A percentile compares a stretch with the other conserved stretches of the same genome.
Evolutionary conservation across 2,797 vertebrate genomes (phyloP).

Genomic region (Peromyscus attwateri): DNA sequence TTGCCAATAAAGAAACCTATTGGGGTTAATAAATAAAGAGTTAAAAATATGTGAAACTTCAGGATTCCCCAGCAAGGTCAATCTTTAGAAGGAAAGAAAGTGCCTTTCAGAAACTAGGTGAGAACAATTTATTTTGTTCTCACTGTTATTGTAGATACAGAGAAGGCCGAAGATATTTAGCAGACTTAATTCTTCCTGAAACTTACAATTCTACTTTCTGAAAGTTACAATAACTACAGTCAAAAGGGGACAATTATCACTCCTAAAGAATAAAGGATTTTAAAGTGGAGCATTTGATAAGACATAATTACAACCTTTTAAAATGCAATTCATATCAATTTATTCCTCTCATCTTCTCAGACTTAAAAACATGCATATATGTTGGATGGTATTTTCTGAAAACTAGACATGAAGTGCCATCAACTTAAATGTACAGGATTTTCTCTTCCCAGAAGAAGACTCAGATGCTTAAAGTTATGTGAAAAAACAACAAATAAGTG

Average conservation of each 20-base stretch:
- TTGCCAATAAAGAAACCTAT: slow-evolving; percentile 79
- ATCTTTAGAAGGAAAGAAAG: slow-evolving; percentile 77
- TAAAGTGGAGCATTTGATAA: slow-evolving; percentile 87
- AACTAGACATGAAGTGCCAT: slow-evolving; percentile 75
- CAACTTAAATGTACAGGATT: slow-evolving; percentile 76
- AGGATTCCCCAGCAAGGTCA: slow-evolving; percentile 84
- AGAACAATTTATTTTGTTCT: slow-evolving; percentile 87
- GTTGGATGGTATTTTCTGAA: slow-evolving; percentile 75
- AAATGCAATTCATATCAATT: slow-evolving; percentile 83
- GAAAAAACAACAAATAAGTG: slow-evolving; percentile 79
- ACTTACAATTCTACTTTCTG: slow-evolving; percentile 89
- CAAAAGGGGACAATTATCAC: slow-evolving; percentile 88
- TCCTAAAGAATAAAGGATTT: slow-evolving; percentile 87
- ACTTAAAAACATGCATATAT: slow-evolving; percentile 67
- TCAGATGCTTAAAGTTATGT: slow-evolving; percentile 72
- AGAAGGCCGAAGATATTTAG: slow-evolving; percentile 83
- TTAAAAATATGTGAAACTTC: slow-evolving; percentile 86
- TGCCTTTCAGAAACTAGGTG: slow-evolving; percentile 87
- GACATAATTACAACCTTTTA: slow-evolving; percentile 88
- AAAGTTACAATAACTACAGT: slow-evolving; percentile 90
- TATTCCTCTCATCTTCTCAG: slow-evolving; percentile 83
- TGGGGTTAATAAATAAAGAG: slow-evolving; percentile 81
- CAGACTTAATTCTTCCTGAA: slow-evolving; percentile 89
- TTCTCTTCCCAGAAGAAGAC: background rate
- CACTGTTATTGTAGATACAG: slow-evolving; percentile 88